Percentiles rank a stretch among this genome's conserved stretches.
These are phyloP conservation scores for Pangasianodon gigas DNA, from an alignment of 2,113 vertebrate genomes.

Conservation along the genomic window DNA sequence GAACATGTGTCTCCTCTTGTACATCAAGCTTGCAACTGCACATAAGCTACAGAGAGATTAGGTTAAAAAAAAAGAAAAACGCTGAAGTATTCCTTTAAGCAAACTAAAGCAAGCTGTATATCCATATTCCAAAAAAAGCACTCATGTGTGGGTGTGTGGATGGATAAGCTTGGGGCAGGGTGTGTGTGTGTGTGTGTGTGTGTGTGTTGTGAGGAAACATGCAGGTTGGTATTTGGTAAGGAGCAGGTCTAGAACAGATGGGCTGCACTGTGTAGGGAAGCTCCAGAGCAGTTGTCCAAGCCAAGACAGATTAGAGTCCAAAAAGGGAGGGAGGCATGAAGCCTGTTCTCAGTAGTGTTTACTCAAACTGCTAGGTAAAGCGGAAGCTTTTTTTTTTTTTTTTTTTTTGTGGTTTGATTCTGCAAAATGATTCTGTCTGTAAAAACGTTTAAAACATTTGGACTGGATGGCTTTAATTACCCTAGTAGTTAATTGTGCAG, in stretches of 20 bases:
- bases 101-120: background rate
- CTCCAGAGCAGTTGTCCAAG: conserved; percentile 40
- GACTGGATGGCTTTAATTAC: background rate
- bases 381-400: background rate
- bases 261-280: conserved; percentile 46
- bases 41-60: background rate
- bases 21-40: background rate
- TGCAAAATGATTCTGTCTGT: background rate
- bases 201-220: conserved; percentile 14
- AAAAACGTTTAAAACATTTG: background rate
- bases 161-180: conserved; percentile 11
- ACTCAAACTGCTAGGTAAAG: background rate
- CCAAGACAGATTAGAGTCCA: conserved; percentile 32
- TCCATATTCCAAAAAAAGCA: background rate
- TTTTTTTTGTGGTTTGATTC: background rate
- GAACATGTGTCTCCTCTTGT: background rate
- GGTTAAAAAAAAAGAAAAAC: background rate
- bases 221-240: conserved; percentile 40
- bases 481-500: background rate
- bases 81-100: background rate
- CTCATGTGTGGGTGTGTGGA: conserved; percentile 2
- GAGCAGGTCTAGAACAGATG: conserved; percentile 57
- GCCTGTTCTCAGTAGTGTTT: conserved; percentile 22
- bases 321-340: conserved; percentile 17
- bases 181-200: conserved; percentile 27